phyloP scores from a whole-genome alignment of 2,113 vertebrate genomes.

The Perognathus longimembris region DNA sequence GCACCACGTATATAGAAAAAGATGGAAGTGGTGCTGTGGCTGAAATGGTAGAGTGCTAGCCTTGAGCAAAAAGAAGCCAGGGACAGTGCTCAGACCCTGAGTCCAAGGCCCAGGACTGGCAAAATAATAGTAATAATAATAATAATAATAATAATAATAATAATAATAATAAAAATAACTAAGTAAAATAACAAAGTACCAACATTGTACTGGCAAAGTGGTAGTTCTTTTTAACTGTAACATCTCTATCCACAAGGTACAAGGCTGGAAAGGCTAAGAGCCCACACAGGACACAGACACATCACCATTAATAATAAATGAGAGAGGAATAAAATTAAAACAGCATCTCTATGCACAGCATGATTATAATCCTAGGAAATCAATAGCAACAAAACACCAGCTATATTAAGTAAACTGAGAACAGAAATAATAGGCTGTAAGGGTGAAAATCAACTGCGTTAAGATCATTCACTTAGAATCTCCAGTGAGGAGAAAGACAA shows the following conservation, averaged over 20 bases:
- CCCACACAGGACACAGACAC: not conserved
- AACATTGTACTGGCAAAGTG: not conserved
- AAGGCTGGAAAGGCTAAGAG: not conserved
- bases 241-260: not conserved
- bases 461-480: not conserved
- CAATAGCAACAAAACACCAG: not conserved
- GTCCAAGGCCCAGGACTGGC: too few species aligned
- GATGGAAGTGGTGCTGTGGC: too few species aligned
- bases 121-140: too few species aligned
- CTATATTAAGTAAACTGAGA: not conserved
- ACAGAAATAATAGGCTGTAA: not conserved
- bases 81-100: too few species aligned
- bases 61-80: too few species aligned
- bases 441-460: not conserved
- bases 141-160: too few species aligned
- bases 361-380: not conserved
- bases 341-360: not conserved
- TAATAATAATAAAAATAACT: too few species aligned
- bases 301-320: not conserved
- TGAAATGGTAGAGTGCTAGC: too few species aligned
- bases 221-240: not conserved
- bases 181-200: constrained; percentile 28
- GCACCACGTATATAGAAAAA: too few species aligned
- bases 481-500: not conserved
- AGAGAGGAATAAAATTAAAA: constrained; percentile 34